Evolutionary conservation across 2,888 invertebrate genomes (phyloP).

Genomic region (Orchesellides sinensis): DNA sequence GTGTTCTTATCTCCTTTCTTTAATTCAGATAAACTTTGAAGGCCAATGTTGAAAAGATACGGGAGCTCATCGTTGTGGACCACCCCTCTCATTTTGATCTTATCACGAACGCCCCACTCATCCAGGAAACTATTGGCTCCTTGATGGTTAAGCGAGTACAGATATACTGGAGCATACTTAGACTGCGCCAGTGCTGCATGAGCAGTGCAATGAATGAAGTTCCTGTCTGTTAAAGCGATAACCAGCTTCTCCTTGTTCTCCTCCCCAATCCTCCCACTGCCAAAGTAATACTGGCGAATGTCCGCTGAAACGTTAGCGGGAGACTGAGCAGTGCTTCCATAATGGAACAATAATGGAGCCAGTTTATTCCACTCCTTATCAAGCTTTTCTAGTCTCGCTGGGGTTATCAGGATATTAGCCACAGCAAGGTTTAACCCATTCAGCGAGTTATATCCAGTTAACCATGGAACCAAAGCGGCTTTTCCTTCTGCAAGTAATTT

Average conservation of each 20-base stretch:
- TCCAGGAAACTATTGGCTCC: slow-evolving; percentile 43
- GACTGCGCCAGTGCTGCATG: slow-evolving; percentile 52
- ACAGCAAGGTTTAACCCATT: slow-evolving; percentile 60
- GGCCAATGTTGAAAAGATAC: slow-evolving; percentile 53
- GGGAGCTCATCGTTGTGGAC: slow-evolving; percentile 65
- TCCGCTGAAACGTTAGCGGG: slow-evolving; percentile 48
- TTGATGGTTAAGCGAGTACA: slow-evolving; percentile 56
- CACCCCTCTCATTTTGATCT: slow-evolving; percentile 52
- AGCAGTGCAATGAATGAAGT: slow-evolving; percentile 62
- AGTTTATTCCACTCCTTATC: slow-evolving; percentile 58
- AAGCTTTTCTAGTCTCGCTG: slow-evolving; percentile 41
- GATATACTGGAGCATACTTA: slow-evolving; percentile 51
- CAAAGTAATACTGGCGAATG: slow-evolving; percentile 66
- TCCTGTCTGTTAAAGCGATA: slow-evolving; percentile 60
- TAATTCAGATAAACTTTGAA: slow-evolving; percentile 38
- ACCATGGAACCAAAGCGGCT: slow-evolving; percentile 49
- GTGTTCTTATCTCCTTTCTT: slow-evolving; percentile 50
- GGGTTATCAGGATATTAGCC: slow-evolving; percentile 56
- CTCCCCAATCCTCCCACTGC: slow-evolving; percentile 15
- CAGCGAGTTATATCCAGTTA: slow-evolving; percentile 60
- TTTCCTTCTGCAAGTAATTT: slow-evolving; percentile 62
- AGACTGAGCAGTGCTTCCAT: slow-evolving; percentile 58
- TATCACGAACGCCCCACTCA: slow-evolving; percentile 56
- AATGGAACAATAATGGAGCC: slow-evolving; percentile 63
- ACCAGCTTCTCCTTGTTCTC: slow-evolving; percentile 55